Evolutionary conservation across 2,888 invertebrate genomes (phyloP), one percentile per base, ranked within the genome.

Genomic region (Drosophila sordidapex): DNA sequence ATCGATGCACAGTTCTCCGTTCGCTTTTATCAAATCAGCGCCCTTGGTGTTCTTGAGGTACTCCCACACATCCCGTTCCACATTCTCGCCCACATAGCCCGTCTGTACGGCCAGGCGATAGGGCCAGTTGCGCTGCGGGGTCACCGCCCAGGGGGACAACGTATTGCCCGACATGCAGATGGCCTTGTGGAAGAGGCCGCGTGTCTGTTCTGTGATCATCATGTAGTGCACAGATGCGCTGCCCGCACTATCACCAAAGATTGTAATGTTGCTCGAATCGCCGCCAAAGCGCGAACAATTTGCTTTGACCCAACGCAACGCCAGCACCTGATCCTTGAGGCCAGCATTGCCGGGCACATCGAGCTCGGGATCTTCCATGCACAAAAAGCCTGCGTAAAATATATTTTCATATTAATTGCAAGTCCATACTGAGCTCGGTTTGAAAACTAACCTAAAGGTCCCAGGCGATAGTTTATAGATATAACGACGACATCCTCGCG

Each of bases 201-300:
- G 92, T 1, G 94, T 92, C 89, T 94, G 92, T 43, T 94, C 94
- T 0, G 94, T 94, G 38, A 94, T 88, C 88, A 94, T 92, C 85
- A 94, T 91, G 63, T 92, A 93, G 78, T 94, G 94, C 10, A 93
- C 93, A 0, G 94, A 93, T 35, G 93, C 94, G 33, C 92, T 94
- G 40, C 94, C 94, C 35, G 94, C 94, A 82, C 94, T 94, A 74
- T 94, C 94, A 7, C 94, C 94, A 73, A 94, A 94, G 49, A 94
- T 83, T 2, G 94, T 94, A 1, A 93, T 94, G 79, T 94, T 94
- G 49, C 92, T 90, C 5, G 93, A 91, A 79, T 94, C 94, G 15
- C 94, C 94, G 64, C 94, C 93, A 79, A 94, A 94, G 38, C 92
- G 90, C n/a, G 85, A 74, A 52, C 94, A 94, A 79, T 94, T 94